Evolutionary conservation across 2,113 vertebrate species (phyloP), one percentile per base, ranked within the genome.

Genomic region (Menidia beryllina): DNA sequence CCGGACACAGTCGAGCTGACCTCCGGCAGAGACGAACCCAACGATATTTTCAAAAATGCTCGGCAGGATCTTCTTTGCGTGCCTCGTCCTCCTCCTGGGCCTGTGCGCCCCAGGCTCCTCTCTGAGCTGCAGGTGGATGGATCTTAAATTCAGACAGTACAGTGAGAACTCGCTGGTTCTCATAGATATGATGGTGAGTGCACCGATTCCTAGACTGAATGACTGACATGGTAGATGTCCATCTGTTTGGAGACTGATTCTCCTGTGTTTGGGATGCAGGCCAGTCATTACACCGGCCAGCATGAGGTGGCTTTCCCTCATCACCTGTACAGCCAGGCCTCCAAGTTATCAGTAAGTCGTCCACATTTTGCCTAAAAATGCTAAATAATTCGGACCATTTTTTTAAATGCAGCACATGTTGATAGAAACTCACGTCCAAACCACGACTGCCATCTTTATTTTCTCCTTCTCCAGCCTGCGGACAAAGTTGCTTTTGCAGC

Each of bases 41-140:
- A 10, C n/a, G 10, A 20, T 13, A 7, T 47, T 9, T 20, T 7
- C 19, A 1, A 81, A 66, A 1, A 91, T 90, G 91, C 14, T 70
- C 0, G 45, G 0, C 72, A 54, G 56, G 66, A 23, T 75, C 0
- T 10, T 90, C 0, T 75, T 57, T 0, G 24, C 85, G 7, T 89
- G 74, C 24, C 1, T 91, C 26, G 38, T 77, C 5, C 9, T 91
- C 2, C n/a, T 27, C 25, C 49, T 89, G 67, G 21, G 36, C 25
- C 49, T 89, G 67, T 53, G 0, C 72, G 51, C 63, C n/a, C 13
- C 65, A 56, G 67, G 36, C 50, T 77, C 72, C 19, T 69, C 71
- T 0, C 62, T 86, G 11, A 71, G 81, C 75, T 93, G 92, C 77
- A 75, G 34, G 6, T 92, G 92, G 92, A 63, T 91, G 64, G 26